These are phyloP conservation scores for Chlorodrepanis virens DNA, from an alignment of 2,113 vertebrate species.

Conservation along the genomic window DNA sequence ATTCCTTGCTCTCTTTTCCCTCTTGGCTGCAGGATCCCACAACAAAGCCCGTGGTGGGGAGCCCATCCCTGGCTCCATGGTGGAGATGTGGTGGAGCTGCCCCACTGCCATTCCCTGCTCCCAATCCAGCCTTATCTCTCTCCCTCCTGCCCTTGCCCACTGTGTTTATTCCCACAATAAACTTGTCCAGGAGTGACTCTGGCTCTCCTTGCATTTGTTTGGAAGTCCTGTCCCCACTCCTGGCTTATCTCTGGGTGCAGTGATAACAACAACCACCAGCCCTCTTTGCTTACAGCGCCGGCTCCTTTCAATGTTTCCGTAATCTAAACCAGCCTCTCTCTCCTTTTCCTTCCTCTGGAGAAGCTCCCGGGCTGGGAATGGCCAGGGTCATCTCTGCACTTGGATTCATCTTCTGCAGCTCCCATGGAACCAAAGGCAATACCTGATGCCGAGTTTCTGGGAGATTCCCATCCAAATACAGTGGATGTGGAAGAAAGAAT, in stretches of 20 bases:
- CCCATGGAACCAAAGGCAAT: neutral
- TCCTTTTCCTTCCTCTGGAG: neutral
- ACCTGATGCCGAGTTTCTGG: neutral
- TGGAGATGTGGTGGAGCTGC: neutral
- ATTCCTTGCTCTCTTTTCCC: neutral
- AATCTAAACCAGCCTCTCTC: neutral
- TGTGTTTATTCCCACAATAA: neutral
- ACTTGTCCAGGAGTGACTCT: neutral
- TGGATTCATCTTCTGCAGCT: neutral
- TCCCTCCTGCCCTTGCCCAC: neutral
- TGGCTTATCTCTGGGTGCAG: neutral
- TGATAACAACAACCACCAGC: conserved; percentile 1
- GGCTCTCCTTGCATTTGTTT: neutral
- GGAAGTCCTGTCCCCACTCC: conserved; percentile 20
- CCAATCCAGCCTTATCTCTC: neutral
- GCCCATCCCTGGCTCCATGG: accelerated
- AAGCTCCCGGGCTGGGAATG: neutral
- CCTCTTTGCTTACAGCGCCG: neutral
- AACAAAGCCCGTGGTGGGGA: accelerated
- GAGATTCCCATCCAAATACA: neutral
- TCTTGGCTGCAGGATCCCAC: neutral
- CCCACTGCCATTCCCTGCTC: accelerated
- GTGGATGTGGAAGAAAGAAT: neutral
- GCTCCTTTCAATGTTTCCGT: neutral
- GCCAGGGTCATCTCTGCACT: neutral